Evolutionary conservation across 2,113 vertebrate species (phyloP).

Genomic region (Lathamus discolor): DNA sequence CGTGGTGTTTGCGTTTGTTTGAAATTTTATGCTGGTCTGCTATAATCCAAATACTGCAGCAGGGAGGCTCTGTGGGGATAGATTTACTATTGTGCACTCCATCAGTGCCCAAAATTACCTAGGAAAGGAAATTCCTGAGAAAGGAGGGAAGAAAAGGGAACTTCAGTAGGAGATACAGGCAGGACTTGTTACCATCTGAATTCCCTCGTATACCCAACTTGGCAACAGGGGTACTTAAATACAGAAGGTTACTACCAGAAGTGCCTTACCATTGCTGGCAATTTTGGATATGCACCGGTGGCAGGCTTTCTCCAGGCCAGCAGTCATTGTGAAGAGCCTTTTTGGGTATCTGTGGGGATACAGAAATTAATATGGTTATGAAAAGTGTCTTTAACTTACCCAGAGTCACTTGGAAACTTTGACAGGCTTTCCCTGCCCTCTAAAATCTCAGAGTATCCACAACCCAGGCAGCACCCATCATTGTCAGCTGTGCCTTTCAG

Average conservation of each 20-base stretch:
- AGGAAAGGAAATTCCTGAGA: background rate
- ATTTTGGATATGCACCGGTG: constrained; percentile 72
- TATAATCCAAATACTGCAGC: background rate
- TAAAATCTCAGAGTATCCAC: background rate
- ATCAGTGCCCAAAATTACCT: background rate
- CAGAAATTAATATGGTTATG: background rate
- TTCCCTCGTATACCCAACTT: background rate
- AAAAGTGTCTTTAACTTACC: background rate
- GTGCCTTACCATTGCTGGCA: constrained; percentile 73
- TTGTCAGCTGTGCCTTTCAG: background rate
- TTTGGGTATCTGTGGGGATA: background rate
- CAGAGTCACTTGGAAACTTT: background rate
- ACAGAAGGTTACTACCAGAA: background rate
- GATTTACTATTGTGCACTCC: background rate
- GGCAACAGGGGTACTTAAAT: background rate
- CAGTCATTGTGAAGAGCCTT: constrained; percentile 42
- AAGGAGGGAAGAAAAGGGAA: background rate
- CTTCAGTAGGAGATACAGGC: background rate
- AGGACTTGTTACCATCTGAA: background rate
- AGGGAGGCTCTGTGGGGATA: background rate
- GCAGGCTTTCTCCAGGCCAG: constrained; percentile 72
- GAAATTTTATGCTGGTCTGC: background rate
- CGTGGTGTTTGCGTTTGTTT: background rate
- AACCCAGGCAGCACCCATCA: background rate
- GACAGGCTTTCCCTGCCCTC: background rate